Percentiles rank a stretch among this genome's conserved stretches.
Evolutionary conservation across 2,797 vertebrate species (phyloP).

Genomic region (Sphenopsis melanotis): DNA sequence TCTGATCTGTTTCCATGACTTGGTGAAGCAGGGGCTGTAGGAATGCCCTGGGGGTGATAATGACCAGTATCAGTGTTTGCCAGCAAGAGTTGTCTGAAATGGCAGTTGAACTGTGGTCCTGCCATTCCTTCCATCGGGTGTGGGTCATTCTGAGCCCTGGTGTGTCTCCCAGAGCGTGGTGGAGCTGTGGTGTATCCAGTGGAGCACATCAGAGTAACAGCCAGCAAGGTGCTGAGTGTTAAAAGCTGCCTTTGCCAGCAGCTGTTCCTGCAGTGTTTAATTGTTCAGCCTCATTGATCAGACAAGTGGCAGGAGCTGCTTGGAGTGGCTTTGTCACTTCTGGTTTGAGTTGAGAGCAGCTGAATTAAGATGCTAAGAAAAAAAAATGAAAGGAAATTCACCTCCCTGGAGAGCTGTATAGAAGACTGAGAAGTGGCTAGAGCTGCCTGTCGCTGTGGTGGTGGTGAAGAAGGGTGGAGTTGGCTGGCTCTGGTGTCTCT

Average conservation of each 20-base stretch:
- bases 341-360: background rate
- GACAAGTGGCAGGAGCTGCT: background rate
- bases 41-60: background rate
- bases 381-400: background rate
- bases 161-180: background rate
- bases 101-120: background rate
- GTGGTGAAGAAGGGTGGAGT: background rate
- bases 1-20: background rate
- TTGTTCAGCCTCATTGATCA: background rate
- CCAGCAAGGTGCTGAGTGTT: background rate
- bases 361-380: background rate
- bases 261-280: background rate
- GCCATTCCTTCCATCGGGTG: fast-evolving
- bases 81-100: background rate
- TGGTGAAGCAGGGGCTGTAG: background rate
- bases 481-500: background rate
- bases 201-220: background rate
- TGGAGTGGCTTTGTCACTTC: background rate
- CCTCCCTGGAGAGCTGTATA: background rate
- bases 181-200: background rate
- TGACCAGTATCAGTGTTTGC: background rate
- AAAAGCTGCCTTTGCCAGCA: background rate
- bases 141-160: background rate
- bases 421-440: background rate
- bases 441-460: background rate